Percentiles rank a stretch among this genome's conserved stretches.
Evolutionary conservation across 2,888 invertebrate species (phyloP).

Genomic region (Xestia ashworthii): DNA sequence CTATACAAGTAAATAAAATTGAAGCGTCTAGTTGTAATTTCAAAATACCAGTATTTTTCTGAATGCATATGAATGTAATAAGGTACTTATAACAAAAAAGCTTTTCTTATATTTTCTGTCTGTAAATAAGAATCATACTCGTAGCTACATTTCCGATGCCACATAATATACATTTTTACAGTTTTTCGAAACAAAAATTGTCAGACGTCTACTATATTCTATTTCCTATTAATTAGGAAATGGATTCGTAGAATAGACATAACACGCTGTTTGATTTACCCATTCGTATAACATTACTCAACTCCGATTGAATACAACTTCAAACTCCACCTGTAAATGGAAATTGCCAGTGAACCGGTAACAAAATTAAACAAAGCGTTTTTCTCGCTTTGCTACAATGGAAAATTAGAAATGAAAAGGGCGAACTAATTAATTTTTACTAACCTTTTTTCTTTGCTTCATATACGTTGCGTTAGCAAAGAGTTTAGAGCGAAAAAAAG

Average conservation of each 20-base stretch:
- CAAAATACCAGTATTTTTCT: too few relatives aligned
- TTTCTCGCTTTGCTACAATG: slow-evolving; percentile 12
- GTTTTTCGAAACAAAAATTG: not conserved
- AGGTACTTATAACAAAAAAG: too few relatives aligned
- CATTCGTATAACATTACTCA: slow-evolving; percentile 1
- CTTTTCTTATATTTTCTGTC: too few relatives aligned
- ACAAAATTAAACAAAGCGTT: slow-evolving; percentile 22
- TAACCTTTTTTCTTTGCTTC: slow-evolving; percentile 9
- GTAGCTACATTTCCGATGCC: too few relatives aligned
- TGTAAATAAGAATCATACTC: too few relatives aligned
- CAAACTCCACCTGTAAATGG: not conserved
- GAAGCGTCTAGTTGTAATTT: too few relatives aligned
- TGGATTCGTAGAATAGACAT: too few relatives aligned
- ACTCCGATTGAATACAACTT: not conserved
- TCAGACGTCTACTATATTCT: too few relatives aligned
- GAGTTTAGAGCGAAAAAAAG: not conserved
- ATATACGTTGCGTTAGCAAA: not conserved
- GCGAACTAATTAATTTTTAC: slow-evolving; percentile 18
- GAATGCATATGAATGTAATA: too few relatives aligned
- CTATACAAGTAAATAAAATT: too few relatives aligned
- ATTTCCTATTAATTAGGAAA: not conserved
- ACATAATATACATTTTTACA: not conserved
- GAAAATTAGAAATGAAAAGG: slow-evolving; percentile 13
- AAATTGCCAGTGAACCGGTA: slow-evolving; percentile 12
- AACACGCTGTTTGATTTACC: not conserved